Evolutionary conservation across 2,797 vertebrate species (phyloP), one percentile per base, ranked within the genome.

Genomic region (Streptopelia turtur): DNA sequence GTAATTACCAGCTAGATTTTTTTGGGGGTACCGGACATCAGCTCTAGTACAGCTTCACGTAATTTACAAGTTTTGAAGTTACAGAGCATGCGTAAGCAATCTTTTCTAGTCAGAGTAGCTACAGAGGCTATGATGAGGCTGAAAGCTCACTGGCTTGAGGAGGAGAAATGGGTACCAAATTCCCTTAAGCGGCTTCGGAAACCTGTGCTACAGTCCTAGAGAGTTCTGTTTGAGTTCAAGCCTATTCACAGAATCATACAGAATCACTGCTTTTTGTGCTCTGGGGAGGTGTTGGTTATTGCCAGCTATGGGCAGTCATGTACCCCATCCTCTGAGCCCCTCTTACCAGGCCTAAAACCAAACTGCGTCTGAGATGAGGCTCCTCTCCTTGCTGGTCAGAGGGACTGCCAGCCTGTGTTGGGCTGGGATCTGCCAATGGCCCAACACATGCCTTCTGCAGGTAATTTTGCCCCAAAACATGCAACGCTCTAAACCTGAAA

Each of bases 281-380:
- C n/a, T 16, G 41, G 74, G 9, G 16, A 64, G 47, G 13, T 28
- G 45, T 55, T 79, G 74, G 45, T 35, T 65, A 45, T 31, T 65
- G 35, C 9, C 28, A 39, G 71, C 45, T 61, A 4, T 16, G 0
- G 5, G 53, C 53, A 65, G 41, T 49, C 6, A 2, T 3, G 7
- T 24, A 45, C 43, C 18, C 43, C 18, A 10, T 18, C 8, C 31
- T 59, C 24, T 13, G 28, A 31, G 31, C 28, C 6, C 6, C 17
- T 37, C 28, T 52, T 21, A 25, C 16, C 14, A 14, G 61, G n/a
- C 28, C 37, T 71, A 35, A 17, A 60, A 45, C 9, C n/a, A 39
- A 35, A 18, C 25, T 0, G 0, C 15, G 0, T 13, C 33, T 7
- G 31, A 33, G 57, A 41, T 0, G 11, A 17, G 56, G 28, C 13